Conservation (phyloP, 2,888 invertebrate species). For the Pheosia gnoma region DNA sequence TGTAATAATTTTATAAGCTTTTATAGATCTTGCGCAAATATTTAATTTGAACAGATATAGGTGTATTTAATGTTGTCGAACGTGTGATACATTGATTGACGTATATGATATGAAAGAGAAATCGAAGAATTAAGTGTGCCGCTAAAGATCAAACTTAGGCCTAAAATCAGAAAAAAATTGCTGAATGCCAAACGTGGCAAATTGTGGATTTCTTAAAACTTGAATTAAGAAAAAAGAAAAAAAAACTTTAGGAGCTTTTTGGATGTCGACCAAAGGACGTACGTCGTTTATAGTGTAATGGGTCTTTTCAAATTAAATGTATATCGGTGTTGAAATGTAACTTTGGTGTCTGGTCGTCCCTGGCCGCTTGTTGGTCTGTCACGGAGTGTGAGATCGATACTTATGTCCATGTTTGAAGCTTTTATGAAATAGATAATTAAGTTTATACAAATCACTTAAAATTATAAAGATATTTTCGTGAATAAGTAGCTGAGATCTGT, state of each 20-base stretch:
- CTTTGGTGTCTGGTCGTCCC: background rate
- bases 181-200: background rate
- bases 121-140: constrained; percentile 10
- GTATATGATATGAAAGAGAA: background rate
- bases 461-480: background rate
- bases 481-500: background rate
- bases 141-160: constrained; percentile 23
- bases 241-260: constrained; percentile 27
- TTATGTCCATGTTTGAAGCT: constrained; percentile 34
- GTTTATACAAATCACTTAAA: constrained; percentile 8
- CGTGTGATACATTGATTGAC: background rate
- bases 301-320: constrained; percentile 41
- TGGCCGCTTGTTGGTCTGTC: constrained; percentile 9
- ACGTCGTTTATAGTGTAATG: constrained; percentile 17
- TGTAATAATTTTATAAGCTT: constrained; percentile 17
- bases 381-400: constrained; percentile 20
- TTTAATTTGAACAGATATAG: constrained; percentile 14
- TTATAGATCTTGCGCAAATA: constrained; percentile 15
- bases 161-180: constrained; percentile 29
- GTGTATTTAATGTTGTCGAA: constrained; percentile 12
- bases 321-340: constrained; percentile 49
- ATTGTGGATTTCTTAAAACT: background rate
- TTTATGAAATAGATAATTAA: constrained; percentile 28
- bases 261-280: constrained; percentile 7
- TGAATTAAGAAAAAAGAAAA: constrained; percentile 5